Conservation (phyloP, 1,140 invertebrate genomes). For the Pseudomyrmex pallidus region DNA sequence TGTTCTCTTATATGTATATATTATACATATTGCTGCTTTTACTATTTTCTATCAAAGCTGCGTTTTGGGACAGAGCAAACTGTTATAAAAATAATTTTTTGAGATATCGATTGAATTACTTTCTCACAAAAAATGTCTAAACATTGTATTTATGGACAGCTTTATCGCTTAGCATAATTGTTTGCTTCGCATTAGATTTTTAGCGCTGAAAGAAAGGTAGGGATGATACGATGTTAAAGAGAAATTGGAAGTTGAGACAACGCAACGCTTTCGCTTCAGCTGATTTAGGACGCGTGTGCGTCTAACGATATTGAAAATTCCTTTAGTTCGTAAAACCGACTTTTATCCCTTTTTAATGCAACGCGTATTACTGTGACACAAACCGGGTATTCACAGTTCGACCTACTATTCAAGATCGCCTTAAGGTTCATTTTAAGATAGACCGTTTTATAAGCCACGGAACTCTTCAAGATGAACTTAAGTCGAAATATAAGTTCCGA, state of each 20-base stretch:
- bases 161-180: conserved; percentile 42
- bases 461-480: no score
- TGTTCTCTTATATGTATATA: not conserved
- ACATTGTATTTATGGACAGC: conserved; percentile 19
- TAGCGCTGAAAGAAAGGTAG: not conserved
- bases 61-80: conserved; percentile 3
- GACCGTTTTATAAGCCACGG: no score
- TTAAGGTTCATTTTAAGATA: no score
- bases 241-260: conserved; percentile 12
- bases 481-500: no score
- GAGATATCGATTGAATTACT: not conserved
- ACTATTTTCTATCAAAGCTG: conserved; percentile 24
- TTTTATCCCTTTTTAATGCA: not conserved
- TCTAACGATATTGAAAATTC: not conserved
- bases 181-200: conserved; percentile 29
- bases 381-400: no score
- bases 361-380: not conserved
- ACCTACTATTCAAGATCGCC: no score
- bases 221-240: not conserved
- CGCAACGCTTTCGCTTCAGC: conserved; percentile 20
- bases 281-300: not conserved
- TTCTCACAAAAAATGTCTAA: conserved; percentile 27
- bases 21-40: conserved; percentile 15
- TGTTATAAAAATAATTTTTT: conserved; percentile 15
- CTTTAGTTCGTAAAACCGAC: not conserved